Conservation (phyloP, 30 jellyfish, hydroid and myxozoan species). For the Cassiopea andromeda region DNA sequence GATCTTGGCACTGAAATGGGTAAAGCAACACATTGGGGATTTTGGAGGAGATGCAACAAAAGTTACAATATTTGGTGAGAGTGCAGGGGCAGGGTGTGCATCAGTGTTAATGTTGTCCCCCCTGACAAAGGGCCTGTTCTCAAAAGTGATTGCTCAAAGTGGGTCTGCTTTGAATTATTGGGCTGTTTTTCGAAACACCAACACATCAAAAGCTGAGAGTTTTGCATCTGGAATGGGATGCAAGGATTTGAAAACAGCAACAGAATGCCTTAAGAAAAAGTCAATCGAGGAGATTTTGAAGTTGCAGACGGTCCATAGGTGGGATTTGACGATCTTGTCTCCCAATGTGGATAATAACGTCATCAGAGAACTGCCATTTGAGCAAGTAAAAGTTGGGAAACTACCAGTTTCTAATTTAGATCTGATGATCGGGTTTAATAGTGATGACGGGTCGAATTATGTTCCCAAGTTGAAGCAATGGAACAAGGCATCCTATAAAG, state of each 20-base stretch:
- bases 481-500: slow-evolving; percentile 3
- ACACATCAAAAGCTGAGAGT: background rate
- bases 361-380: slow-evolving; percentile 3
- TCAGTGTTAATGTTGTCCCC: slow-evolving; percentile 66
- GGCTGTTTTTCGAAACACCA: slow-evolving; percentile 16
- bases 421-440: slow-evolving; percentile 44
- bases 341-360: slow-evolving; percentile 42
- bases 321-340: background rate
- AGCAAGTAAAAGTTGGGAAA: slow-evolving; percentile 23
- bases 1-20: slow-evolving; percentile 81
- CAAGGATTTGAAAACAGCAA: background rate
- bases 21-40: slow-evolving; percentile 48
- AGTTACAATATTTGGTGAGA: slow-evolving; percentile 76
- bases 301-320: background rate
- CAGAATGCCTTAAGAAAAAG: slow-evolving; percentile 30
- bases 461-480: slow-evolving; percentile 4
- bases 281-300: slow-evolving; percentile 15
- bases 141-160: slow-evolving; percentile 72
- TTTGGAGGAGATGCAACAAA: slow-evolving; percentile 75
- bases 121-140: slow-evolving; percentile 64
- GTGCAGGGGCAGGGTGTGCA: slow-evolving; percentile 77
- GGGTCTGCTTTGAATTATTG: slow-evolving; percentile 63
- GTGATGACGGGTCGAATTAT: slow-evolving; percentile 50
- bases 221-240: slow-evolving; percentile 14
- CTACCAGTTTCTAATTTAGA: slow-evolving; percentile 41